Conservation (phyloP, 2,113 vertebrate species). For the Proterorhinus semilunaris region DNA sequence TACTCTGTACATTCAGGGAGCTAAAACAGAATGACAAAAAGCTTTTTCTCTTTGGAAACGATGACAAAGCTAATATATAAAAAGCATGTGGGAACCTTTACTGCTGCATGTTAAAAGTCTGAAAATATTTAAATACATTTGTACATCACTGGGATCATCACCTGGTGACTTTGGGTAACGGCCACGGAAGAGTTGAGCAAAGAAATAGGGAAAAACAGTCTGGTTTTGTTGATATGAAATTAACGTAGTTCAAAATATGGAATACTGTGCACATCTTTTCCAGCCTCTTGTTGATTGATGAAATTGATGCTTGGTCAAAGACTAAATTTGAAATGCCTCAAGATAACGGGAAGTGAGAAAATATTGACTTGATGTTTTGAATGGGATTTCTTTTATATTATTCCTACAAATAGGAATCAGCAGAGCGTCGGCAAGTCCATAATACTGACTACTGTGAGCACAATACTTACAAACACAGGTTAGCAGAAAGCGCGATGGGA, state of each 20-base stretch:
- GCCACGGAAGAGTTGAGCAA: neutral
- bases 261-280: no score
- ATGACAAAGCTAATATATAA: neutral
- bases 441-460: conserved; percentile 34
- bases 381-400: conserved; percentile 14
- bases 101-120: conserved; percentile 6
- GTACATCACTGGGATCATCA: neutral
- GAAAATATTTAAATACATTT: neutral
- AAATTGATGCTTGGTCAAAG: no score
- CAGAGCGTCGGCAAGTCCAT: conserved; percentile 25
- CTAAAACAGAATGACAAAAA: neutral
- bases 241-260: neutral
- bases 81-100: neutral
- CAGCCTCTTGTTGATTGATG: no score
- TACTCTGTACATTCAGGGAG: conserved; percentile 30
- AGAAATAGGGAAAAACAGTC: neutral
- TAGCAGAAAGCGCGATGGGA: conserved; percentile 14
- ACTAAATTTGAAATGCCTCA: neutral
- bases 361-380: neutral
- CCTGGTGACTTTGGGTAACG: neutral
- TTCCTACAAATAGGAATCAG: conserved; percentile 3
- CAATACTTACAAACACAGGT: conserved; percentile 30
- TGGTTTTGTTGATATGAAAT: conserved; percentile 8
- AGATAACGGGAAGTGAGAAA: neutral
- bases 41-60: neutral